Evolutionary conservation across 2,888 invertebrate species (phyloP).

Genomic region (Drosophila antonietae): DNA sequence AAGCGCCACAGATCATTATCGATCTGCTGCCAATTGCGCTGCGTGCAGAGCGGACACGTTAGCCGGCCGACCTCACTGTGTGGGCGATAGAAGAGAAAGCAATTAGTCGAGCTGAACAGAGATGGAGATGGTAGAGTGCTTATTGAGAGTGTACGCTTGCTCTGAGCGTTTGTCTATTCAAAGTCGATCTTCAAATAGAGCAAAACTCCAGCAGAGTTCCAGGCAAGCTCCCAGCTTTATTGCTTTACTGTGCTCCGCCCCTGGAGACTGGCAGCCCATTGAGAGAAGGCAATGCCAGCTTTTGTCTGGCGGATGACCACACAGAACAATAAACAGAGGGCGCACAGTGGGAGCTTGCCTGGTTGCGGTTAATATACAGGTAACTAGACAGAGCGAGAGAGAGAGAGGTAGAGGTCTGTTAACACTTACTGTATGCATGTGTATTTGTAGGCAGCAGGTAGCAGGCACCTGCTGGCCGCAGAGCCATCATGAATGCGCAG

Average conservation of each 20-base stretch:
- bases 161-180: neutral
- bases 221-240: constrained; percentile 30
- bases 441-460: constrained; percentile 88
- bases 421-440: constrained; percentile 89
- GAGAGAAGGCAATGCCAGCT: constrained; percentile 52
- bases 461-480: constrained; percentile 85
- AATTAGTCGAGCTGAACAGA: neutral
- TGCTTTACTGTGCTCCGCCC: constrained; percentile 62
- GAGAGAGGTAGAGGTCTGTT: constrained; percentile 3
- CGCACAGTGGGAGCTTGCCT: constrained; percentile 32
- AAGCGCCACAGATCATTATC: constrained; percentile 96
- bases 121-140: neutral
- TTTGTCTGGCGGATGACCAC: constrained; percentile 70
- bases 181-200: neutral
- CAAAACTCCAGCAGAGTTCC: constrained; percentile 9
- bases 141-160: constrained; percentile 24
- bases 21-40: constrained; percentile 94
- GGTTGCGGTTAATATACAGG: constrained; percentile 28
- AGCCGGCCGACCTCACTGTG: constrained; percentile 89
- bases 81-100: neutral
- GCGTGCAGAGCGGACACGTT: constrained; percentile 94
- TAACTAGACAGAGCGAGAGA: constrained; percentile 4
- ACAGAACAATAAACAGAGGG: constrained; percentile 47
- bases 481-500: constrained; percentile 64
- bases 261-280: constrained; percentile 61